Evolutionary conservation across 2,113 vertebrate genomes (phyloP), one percentile per base, ranked within the genome.

Genomic region (Triplophysa rosa): DNA sequence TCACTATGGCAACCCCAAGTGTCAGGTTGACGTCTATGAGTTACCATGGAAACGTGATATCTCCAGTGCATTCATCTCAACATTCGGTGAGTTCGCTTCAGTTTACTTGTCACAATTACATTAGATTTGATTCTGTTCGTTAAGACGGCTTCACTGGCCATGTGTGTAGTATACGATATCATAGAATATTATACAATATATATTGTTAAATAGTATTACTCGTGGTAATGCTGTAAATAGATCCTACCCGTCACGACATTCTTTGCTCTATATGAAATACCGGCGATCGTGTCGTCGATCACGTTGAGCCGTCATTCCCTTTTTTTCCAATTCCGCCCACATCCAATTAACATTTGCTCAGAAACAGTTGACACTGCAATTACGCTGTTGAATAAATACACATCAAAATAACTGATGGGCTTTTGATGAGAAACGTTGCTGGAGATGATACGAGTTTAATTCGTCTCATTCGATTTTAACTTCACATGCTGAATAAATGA

Each of bases 1-100:
- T 91, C 87, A 84, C 89, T 80, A 87, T 89, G 86, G 83, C 89
- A 87, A 91, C 91, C 84, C 49, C 37, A 80, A 81, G 83, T 86
- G 86, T 86, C 87, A 87, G 87, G 84, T 83, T 72, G 73, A 86
- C 84, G 79, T 83, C 82, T 29, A 49, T 82, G 83, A 77, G 87
- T 88, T 89, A 86, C 89, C 86, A 92, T 90, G 88, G 90, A 82
- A 87, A 91, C 88, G 62, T 62, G 64, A 82, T 77, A 12, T 21
- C 47, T 11, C 23, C 49, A 33, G 33, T 33, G 33, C 33, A 33
- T 33, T 33, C 33, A 33, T 33, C 33, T 33, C 33, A 33, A 33
- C 33, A 33, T 33, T 33, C 33, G 33, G 33, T 33, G 33, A 33
- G 33, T 29, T 29, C 26, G 26, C 2, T 29, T 29, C 26, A 29